Base-by-base conservation (phyloP, 2,113 vertebrate genomes). In the Atractosteus spatula region DNA sequence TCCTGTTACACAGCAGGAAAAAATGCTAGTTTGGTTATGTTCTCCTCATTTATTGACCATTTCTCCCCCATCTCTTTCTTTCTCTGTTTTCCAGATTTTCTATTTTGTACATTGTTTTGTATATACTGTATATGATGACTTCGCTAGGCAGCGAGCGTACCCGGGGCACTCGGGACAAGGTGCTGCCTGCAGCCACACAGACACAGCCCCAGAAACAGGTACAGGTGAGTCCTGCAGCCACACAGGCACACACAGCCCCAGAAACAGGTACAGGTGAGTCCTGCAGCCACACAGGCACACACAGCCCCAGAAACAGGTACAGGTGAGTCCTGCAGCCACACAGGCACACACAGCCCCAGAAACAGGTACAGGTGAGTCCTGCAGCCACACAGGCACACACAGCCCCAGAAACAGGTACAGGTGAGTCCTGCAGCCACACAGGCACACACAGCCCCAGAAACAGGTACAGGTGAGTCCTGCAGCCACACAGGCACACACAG, bases 101-200 rank as follows among this genome's bases (percentile, higher is more conserved):
- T 98, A 94, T 96, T 97, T 98, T 99, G 96, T 97, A 97, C 95
- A 71, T 93, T 96, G 91, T 95, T 98, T 96, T 98, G 96, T 99
- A 98, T 96, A 98, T 98, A 96, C 95, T 95, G 94, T 98, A 94
- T 94, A 98, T 96, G 95, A 99, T 99, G 97, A 98, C 96, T 91
- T 98, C 97, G 3, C 89, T 99, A 92, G 94, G 93, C 91, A 94
- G 87, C 91, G 96, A 95, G 89, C 94, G 93, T 84, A 82, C 91
- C 88, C 94, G 93, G 86, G 92, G 94, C 83, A 89, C 92, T 92
- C 90, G 95, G 91, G 97, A 99, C 78, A 94, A 92, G 92, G 81
- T 55, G 67, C 94, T 94, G 63, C 93, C 94, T 88, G 86, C 93
- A 81, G 69, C 87, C 65, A 82, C 93, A 85, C 94, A 95, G 77